These are phyloP conservation scores for Thamnophis elegans DNA, from an alignment of 2,797 vertebrate genomes.

Conservation along the genomic window DNA sequence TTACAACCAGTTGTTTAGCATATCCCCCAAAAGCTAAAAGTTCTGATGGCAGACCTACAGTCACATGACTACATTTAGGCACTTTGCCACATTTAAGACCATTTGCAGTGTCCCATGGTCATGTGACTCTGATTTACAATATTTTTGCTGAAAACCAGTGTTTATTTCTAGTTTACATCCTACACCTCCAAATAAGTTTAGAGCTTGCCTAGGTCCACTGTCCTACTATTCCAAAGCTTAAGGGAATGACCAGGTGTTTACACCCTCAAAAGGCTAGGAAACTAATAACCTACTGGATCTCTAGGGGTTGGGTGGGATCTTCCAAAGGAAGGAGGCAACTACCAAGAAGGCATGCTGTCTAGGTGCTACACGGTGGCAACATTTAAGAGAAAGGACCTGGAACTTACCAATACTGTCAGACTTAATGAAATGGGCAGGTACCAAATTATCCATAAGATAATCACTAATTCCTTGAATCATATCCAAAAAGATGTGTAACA, in stretches of 20 bases:
- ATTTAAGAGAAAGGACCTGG: not conserved
- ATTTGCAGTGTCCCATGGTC: not conserved
- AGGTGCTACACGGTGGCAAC: not conserved
- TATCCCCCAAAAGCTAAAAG: not conserved
- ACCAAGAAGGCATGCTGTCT: not conserved
- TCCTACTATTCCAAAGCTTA: not conserved
- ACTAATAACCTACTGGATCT: not conserved
- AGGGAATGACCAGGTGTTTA: not conserved
- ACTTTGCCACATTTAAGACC: not conserved
- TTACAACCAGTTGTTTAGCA: not conserved
- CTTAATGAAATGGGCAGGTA: not conserved
- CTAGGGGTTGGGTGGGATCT: not conserved
- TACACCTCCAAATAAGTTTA: not conserved
- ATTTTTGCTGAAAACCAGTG: not conserved
- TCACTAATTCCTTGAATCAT: not conserved
- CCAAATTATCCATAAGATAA: not conserved
- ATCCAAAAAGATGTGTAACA: not conserved
- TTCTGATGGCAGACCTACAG: not conserved
- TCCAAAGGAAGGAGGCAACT: not conserved
- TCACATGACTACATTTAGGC: not conserved
- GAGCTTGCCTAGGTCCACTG: not conserved
- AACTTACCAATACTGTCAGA: not conserved
- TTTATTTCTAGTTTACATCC: not conserved
- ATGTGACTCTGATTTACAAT: not conserved
- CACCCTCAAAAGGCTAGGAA: not conserved